phyloP scores from a whole-genome alignment of 2,113 vertebrate species.

The Ploceus nigricollis region DNA sequence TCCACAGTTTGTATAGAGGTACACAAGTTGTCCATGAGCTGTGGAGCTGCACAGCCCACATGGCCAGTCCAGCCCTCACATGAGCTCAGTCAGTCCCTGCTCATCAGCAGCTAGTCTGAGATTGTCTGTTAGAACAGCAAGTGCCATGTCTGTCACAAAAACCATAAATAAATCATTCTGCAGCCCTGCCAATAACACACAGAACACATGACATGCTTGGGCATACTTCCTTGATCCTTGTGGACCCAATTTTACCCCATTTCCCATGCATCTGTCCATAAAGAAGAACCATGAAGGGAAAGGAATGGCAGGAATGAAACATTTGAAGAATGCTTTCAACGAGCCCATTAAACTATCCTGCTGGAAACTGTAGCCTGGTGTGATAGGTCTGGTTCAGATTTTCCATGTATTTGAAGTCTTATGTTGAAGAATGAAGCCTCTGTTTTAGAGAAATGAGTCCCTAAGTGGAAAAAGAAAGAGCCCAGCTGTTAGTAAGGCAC shows the following conservation, averaged over 20 bases:
- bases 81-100: background rate
- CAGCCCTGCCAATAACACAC: background rate
- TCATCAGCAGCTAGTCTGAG: background rate
- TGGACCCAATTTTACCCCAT: background rate
- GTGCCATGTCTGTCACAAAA: background rate
- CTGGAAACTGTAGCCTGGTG: constrained; percentile 29
- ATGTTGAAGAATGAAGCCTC: constrained; percentile 18
- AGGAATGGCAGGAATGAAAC: constrained; percentile 31
- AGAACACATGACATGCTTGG: background rate
- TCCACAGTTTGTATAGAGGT: background rate
- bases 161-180: background rate
- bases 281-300: constrained; percentile 7
- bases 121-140: background rate
- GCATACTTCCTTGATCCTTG: background rate
- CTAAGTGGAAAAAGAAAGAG: constrained; percentile 6
- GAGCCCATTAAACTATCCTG: background rate
- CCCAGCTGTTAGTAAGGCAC: constrained; percentile 15
- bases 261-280: background rate
- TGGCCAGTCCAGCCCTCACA: background rate
- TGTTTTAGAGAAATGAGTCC: background rate
- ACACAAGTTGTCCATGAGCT: no score
- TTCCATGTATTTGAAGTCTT: constrained; percentile 25
- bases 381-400: constrained; percentile 32
- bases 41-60: background rate
- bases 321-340: constrained; percentile 13